Evolutionary conservation across 1,140 invertebrate species (phyloP).

Genomic region (Drosophila arizonae): DNA sequence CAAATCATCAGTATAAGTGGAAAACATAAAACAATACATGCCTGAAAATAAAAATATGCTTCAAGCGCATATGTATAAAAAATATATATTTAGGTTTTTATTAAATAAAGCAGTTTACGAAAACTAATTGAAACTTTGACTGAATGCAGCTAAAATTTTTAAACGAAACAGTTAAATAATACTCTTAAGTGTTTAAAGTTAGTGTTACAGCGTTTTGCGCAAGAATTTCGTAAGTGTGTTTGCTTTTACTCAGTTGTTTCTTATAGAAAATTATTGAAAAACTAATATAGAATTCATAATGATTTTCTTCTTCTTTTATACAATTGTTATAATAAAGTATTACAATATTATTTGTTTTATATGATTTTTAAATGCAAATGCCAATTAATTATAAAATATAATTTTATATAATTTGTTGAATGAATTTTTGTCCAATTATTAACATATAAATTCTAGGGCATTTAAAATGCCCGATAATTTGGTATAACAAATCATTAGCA

Average conservation of each 20-base stretch:
- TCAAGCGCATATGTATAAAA: conserved; percentile 51
- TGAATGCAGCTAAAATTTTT: conserved; percentile 62
- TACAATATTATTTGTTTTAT: conserved; percentile 22
- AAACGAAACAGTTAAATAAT: conserved; percentile 55
- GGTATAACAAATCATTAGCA: conserved; percentile 64
- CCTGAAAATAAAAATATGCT: conserved; percentile 23
- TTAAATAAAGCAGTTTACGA: conserved; percentile 66
- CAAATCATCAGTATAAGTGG: not conserved
- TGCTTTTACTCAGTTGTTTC: conserved; percentile 43
- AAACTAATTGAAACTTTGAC: conserved; percentile 62
- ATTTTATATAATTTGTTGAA: conserved; percentile 31
- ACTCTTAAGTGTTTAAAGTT: conserved; percentile 56
- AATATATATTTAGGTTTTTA: conserved; percentile 59
- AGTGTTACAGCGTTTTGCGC: conserved; percentile 52
- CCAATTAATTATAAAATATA: conserved; percentile 56
- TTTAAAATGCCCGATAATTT: conserved; percentile 70
- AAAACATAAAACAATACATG: conserved; percentile 28
- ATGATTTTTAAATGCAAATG: conserved; percentile 66
- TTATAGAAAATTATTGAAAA: conserved; percentile 58
- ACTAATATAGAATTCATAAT: conserved; percentile 45
- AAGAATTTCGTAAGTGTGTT: conserved; percentile 23
- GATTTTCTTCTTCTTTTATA: conserved; percentile 48
- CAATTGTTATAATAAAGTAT: conserved; percentile 53
- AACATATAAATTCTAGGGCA: conserved; percentile 52
- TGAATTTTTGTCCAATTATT: conserved; percentile 29